A percentile compares a stretch with the other conserved stretches of the same genome.
Conservation (phyloP, 2,797 vertebrate genomes). For the Micropoecilia bifurca region DNA sequence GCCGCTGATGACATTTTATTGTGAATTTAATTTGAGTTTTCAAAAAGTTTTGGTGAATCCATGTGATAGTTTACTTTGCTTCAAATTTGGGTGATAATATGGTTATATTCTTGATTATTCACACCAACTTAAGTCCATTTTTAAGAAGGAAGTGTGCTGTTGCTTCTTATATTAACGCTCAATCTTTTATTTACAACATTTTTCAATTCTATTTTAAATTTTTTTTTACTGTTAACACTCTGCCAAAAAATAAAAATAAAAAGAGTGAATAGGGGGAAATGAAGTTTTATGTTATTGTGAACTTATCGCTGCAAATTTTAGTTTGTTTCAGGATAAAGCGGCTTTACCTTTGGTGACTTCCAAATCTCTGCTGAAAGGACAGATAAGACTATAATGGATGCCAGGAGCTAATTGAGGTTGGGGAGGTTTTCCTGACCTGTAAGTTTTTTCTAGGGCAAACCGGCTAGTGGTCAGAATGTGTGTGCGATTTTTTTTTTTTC, state of each 20-base stretch:
- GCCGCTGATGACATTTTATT: not conserved
- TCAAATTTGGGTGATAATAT: not conserved
- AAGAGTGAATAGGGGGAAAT: not conserved
- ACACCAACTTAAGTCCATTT: not conserved
- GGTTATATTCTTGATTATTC: not conserved
- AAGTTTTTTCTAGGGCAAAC: no score
- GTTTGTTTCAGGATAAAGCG: not conserved
- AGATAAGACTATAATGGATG: not conserved
- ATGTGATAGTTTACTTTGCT: not conserved
- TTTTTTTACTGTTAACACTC: not conserved
- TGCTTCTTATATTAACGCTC: not conserved
- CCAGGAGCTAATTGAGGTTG: not conserved
- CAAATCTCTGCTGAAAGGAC: not conserved
- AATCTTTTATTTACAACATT: not conserved
- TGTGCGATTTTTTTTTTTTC: no score
- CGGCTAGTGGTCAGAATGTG: no score
- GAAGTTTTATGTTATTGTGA: not conserved
- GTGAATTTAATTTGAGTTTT: not conserved
- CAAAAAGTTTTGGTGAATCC: not conserved
- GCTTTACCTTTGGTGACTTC: not conserved
- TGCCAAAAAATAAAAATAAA: not conserved
- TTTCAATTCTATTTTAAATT: not conserved
- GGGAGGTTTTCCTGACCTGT: not conserved
- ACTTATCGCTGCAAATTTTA: not conserved
- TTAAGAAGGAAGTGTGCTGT: not conserved